Evolutionary conservation across 1,140 invertebrate species (phyloP), one percentile per base, ranked within the genome.

Genomic region (Heterodera carotae): DNA sequence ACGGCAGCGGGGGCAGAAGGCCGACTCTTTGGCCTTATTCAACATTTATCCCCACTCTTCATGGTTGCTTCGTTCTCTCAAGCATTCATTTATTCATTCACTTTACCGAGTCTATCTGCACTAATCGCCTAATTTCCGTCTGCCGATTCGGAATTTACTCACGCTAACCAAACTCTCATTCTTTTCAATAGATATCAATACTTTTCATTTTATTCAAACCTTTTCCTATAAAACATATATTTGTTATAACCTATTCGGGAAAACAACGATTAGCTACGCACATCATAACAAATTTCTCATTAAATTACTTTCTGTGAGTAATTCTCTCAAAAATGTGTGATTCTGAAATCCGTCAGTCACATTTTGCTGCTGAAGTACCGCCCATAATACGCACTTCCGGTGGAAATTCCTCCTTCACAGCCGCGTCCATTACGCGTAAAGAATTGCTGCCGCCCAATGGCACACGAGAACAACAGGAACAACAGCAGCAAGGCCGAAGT

Each of bases 351-450:
- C 64, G 39, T 74, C 39, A 29, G 33, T 43, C 56, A 6, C 31
- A 62, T 62, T 43, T 62, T 31, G 48, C 53, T 53, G 36, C 36
- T 27, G 18, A 56, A 15, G 12, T 25, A 6, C 0, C 29, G 27
- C n/a, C 67, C 36, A 74, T 74, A 18, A 56, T 56, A 25, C 56
- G 72, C 34, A 29, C 64, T 62, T 59, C 25, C 22, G 64, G 56
- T 29, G 72, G 72, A 31, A 74, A 74, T 62, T 62, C 64, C 59
- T 74, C 72, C 27, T 74, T 74, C 34, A 74, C 72, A 18, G 59
- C 72, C 36, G 72, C 72, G 18, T 74, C 72, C 36, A 74, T 74
- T 25, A 74, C 72, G 33, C 59, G 72, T n/a, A 56, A 33, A 62
- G 72, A 66, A 34, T 66, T 74, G 64, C 33, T 71, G n/a, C 34